Percentiles rank a stretch among this genome's conserved stretches.
Evolutionary conservation across 1,140 invertebrate species (phyloP).

Genomic region (Drosophila varians): DNA sequence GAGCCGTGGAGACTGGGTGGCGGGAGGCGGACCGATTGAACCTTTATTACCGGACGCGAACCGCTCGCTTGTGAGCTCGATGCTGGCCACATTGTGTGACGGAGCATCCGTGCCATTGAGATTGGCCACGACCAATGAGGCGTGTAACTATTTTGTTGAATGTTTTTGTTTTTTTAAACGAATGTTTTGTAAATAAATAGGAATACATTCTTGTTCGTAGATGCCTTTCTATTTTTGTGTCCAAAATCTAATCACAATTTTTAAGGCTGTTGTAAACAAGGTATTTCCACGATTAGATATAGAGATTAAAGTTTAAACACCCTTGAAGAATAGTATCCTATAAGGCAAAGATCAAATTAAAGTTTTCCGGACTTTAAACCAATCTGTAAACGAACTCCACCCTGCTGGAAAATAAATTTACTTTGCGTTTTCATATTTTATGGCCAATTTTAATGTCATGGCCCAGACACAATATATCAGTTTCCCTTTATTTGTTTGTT

Average conservation of each 20-base stretch:
- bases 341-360: no score
- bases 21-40: constrained; percentile 88
- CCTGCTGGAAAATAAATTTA: background rate
- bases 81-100: background rate
- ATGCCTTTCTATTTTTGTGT: no score
- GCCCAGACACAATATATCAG: constrained; percentile 4
- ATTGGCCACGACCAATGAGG: background rate
- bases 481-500: background rate
- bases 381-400: background rate
- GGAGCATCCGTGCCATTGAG: background rate
- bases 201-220: no score
- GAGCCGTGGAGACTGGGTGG: constrained; percentile 91
- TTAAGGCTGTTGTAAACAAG: background rate
- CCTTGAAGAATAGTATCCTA: no score
- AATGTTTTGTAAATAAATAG: background rate
- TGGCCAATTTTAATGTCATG: background rate
- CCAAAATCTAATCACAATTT: background rate
- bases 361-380: background rate
- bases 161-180: background rate
- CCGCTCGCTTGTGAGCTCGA: constrained; percentile 38
- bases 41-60: constrained; percentile 49
- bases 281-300: constrained; percentile 1
- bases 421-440: constrained; percentile 2
- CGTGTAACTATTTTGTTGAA: no score
- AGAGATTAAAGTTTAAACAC: background rate